Evolutionary conservation across 2,888 invertebrate species (phyloP), one percentile per base, ranked within the genome.

Genomic region (Ceriagrion tenellum): DNA sequence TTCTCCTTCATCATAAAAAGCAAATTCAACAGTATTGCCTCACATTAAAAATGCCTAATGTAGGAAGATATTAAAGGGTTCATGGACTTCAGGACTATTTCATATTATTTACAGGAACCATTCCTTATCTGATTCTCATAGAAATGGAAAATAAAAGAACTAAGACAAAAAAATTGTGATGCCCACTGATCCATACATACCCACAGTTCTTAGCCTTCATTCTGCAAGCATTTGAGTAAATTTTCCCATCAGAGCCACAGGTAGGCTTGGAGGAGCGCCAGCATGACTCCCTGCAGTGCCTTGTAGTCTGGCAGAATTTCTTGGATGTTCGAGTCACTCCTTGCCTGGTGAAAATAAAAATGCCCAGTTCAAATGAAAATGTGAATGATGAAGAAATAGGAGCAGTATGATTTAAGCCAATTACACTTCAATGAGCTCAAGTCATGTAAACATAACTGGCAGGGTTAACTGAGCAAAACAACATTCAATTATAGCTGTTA

Each of bases 131-230:
- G 26, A 6, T 47, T 20, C 59, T 95, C 74, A 55, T 59, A 59
- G n/a, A 23, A 35, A 69, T 63, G 26, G 10, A 59, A 95, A n/a
- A 0, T 10, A 16, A 47, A 47, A 2, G 8, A 2, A 47, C 8
- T 90, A 30, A 1, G 16, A 18, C 59, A 95, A 30, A 20, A 95
- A 95, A 95, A n/a, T 93, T 89, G 55, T 8, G 8, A 26, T 81
- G 95, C 89, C 81, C 63, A 12, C 23, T 69, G n/a, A 35, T 23
- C 18, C 40, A n/a, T 90, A 96, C 97, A 97, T 97, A 98, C 98
- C 99, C 99, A 97, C 99, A 99, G 97, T 99, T 99, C 96, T 99
- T 98, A 74, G 98, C 98, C 96, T 98, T 98, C 99, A 99, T 99
- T 96, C 98, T 98, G 96, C 99, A 99, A 95, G 98, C 98, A 97